Percentiles rank a stretch among this genome's conserved stretches.
Conservation (phyloP, 2,888 invertebrate genomes). For the Maniola hyperantus region DNA sequence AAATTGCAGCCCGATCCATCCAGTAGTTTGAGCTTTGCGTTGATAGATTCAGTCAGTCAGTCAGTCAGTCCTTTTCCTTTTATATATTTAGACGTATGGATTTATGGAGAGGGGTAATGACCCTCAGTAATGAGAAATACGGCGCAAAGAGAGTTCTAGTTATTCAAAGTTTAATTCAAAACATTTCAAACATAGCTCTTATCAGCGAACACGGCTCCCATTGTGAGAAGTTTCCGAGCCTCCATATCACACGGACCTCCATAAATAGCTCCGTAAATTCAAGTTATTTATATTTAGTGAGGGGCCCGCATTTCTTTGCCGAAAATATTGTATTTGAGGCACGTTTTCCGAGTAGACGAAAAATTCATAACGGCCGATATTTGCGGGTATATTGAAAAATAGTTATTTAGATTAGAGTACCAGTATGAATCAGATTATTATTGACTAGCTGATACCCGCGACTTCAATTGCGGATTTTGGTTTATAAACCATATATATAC, state of each 20-base stretch:
- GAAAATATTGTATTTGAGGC: slow-evolving; percentile 61
- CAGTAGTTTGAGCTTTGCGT: too few relatives aligned
- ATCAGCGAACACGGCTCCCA: slow-evolving; percentile 9
- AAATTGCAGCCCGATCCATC: too few relatives aligned
- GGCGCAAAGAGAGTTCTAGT: neutral
- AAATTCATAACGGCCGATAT: slow-evolving; percentile 70
- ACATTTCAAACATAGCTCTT: slow-evolving; percentile 18
- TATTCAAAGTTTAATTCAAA: slow-evolving; percentile 2
- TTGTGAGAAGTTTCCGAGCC: slow-evolving; percentile 2
- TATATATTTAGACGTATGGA: too few relatives aligned
- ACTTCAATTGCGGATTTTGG: too few relatives aligned
- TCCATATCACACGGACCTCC: slow-evolving; percentile 18
- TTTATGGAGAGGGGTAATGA: too few relatives aligned
- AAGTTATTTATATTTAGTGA: slow-evolving; percentile 60
- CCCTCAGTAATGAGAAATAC: too few relatives aligned
- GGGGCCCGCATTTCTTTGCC: slow-evolving; percentile 42
- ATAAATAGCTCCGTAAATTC: slow-evolving; percentile 36
- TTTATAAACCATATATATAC: too few relatives aligned
- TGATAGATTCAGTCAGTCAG: too few relatives aligned
- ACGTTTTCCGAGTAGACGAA: slow-evolving; percentile 63
- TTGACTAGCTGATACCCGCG: neutral
- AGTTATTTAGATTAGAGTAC: slow-evolving; percentile 54
- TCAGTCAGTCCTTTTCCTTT: neutral
- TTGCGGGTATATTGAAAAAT: slow-evolving; percentile 74
- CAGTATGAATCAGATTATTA: slow-evolving; percentile 17